A percentile compares a stretch with the other conserved stretches of the same genome.
Conservation (phyloP, 2,888 invertebrate species). For the Crematogaster levior region DNA sequence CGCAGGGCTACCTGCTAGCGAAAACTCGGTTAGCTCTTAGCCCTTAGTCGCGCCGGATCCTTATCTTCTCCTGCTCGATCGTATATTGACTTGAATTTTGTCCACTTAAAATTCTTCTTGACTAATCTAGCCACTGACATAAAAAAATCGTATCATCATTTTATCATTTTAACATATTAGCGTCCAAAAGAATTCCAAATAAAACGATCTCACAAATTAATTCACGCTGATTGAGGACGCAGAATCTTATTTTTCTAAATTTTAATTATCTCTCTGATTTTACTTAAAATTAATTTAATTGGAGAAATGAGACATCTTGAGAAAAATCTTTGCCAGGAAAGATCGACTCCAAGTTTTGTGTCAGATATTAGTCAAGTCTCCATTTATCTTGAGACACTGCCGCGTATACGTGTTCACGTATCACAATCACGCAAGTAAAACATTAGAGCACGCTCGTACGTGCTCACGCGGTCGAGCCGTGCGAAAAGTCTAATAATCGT, state of each 20-base stretch:
- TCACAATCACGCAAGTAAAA: constrained; percentile 33
- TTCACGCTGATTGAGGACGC: background rate
- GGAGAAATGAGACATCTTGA: background rate
- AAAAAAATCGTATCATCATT: background rate
- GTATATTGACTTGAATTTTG: background rate
- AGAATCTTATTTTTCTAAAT: background rate
- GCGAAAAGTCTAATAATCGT: constrained; percentile 51
- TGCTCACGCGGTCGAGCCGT: constrained; percentile 15
- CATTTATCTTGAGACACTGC: background rate
- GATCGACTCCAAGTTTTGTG: background rate
- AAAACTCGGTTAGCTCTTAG: constrained; percentile 43
- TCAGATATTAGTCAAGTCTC: background rate
- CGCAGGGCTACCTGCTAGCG: constrained; percentile 18
- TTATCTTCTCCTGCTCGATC: background rate
- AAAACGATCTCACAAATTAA: background rate
- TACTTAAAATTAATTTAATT: background rate
- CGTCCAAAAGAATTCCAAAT: no score
- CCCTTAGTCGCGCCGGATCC: background rate
- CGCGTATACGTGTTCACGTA: background rate
- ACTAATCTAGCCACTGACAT: background rate
- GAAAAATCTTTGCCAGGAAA: background rate
- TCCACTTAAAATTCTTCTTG: background rate
- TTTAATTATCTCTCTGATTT: background rate
- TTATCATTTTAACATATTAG: background rate
- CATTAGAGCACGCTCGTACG: constrained; percentile 32